Evolutionary conservation across 2,888 invertebrate genomes (phyloP), one percentile per base, ranked within the genome.

Genomic region (Lepetodrilus schrolli): DNA sequence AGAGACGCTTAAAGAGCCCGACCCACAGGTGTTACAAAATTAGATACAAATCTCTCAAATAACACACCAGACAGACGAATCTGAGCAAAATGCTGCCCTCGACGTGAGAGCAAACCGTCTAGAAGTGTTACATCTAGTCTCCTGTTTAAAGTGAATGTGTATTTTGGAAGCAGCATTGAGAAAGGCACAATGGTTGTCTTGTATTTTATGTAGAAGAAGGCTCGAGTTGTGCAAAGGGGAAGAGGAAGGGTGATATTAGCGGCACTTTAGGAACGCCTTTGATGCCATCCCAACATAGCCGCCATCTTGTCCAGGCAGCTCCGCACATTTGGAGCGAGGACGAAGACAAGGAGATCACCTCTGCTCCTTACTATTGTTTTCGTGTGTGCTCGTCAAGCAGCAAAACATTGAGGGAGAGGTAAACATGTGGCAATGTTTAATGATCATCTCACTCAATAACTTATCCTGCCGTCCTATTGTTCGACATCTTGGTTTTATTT

Each of bases 391-490:
- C 48, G 48, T 72, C 72, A 72, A 48, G 47, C 47, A 66, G 65
- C 48, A 47, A 72, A 72, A 72, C 66, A 72, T 10, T 26, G 30
- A 65, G 34, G 36, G 30, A 66, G 72, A 65, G 65, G 66, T 66
- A 58, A 65, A 72, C 72, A 72, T 65, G 47, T 66, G 72, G 66
- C 21, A 36, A 30, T 26, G 66, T 72, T 72, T 72, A 72, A 72
- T 48, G 48, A 51, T 65, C 48, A 66, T 65, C 72, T 72, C 72
- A 47, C 38, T 30, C 66, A 23, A 23, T 66, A 65, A 30, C 37
- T 43, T 72, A 72, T 66, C 58, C 43, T 58, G 72, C 43, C 43
- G 48, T 66, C 48, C 66, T 43, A 72, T 72, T 72, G 47, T 72
- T 65, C 20, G 30, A 65, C 65, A 65, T 72, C 51, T 72, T 43